Percentiles rank a stretch among this genome's conserved stretches.
These are phyloP conservation scores for Callopanchax toddi DNA, from an alignment of 2,113 vertebrate genomes.

Conservation along the genomic window DNA sequence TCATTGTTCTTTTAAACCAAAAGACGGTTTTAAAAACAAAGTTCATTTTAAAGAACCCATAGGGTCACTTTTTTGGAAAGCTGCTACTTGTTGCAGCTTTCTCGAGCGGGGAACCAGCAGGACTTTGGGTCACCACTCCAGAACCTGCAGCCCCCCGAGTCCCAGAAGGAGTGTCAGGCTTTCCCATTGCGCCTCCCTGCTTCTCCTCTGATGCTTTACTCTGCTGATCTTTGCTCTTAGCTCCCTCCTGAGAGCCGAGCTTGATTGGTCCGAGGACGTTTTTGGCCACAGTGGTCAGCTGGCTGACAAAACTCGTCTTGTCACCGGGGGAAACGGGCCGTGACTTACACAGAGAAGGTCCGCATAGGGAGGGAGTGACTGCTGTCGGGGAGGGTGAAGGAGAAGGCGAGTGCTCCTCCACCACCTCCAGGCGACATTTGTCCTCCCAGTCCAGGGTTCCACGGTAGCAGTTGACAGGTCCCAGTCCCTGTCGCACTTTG, in stretches of 20 bases:
- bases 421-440: conserved; percentile 86
- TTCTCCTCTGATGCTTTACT: conserved; percentile 68
- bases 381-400: conserved; percentile 80
- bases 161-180: conserved; percentile 58
- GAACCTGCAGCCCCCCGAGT: conserved; percentile 43
- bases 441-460: conserved; percentile 84
- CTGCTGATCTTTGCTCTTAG: conserved; percentile 71
- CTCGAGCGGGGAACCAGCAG: conserved; percentile 58
- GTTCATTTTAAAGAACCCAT: conserved; percentile 16
- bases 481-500: conserved; percentile 74
- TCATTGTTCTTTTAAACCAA: conserved; percentile 54
- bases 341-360: conserved; percentile 79
- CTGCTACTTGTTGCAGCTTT: conserved; percentile 54
- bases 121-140: conserved; percentile 56
- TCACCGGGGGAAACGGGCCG: conserved; percentile 78
- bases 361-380: conserved; percentile 73
- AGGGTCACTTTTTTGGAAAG: conserved; percentile 63
- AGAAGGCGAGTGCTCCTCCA: conserved; percentile 86
- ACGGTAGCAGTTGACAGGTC: conserved; percentile 80
- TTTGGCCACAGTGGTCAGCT: conserved; percentile 78
- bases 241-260: conserved; percentile 70
- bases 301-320: conserved; percentile 76
- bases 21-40: conserved; percentile 52
- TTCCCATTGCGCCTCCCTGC: conserved; percentile 61
- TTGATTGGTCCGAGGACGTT: conserved; percentile 78